Conservation (phyloP, 2,113 vertebrate species). For the Laterallus jamaicensis region DNA sequence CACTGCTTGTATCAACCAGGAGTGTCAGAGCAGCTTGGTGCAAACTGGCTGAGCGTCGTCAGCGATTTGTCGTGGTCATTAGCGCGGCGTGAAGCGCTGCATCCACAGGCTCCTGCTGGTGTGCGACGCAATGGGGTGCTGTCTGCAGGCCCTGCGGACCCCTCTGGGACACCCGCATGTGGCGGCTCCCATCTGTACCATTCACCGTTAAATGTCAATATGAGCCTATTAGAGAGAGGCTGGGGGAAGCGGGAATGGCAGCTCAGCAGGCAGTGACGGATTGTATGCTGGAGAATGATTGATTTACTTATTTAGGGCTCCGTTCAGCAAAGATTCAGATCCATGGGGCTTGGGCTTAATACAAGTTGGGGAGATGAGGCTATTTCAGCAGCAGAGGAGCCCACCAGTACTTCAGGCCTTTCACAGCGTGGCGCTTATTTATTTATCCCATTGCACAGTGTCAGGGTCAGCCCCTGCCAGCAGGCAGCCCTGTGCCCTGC, state of each 20-base stretch:
- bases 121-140: not conserved
- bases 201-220: not conserved
- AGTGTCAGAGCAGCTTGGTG: not conserved
- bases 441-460: not conserved
- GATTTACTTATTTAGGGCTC: slow-evolving; percentile 23
- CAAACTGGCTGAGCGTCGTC: rapidly evolving
- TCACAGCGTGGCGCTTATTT: not conserved
- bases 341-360: not conserved
- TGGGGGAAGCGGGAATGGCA: not conserved
- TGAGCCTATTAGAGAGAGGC: not conserved
- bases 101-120: not conserved
- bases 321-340: not conserved
- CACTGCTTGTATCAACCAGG: not conserved
- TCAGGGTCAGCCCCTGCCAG: not conserved
- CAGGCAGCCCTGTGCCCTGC: not conserved
- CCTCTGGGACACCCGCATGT: not conserved
- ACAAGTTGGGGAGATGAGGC: not conserved
- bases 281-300: not conserved
- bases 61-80: not conserved
- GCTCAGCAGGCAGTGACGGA: not conserved
- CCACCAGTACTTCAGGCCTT: not conserved
- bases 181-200: not conserved
- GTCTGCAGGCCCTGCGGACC: not conserved
- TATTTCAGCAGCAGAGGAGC: not conserved
- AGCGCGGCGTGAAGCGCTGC: rapidly evolving